Percentiles rank a stretch among this genome's conserved stretches.
These are phyloP conservation scores for Euglossa dilemma DNA, from an alignment of 1,140 invertebrate genomes.

Conservation along the genomic window DNA sequence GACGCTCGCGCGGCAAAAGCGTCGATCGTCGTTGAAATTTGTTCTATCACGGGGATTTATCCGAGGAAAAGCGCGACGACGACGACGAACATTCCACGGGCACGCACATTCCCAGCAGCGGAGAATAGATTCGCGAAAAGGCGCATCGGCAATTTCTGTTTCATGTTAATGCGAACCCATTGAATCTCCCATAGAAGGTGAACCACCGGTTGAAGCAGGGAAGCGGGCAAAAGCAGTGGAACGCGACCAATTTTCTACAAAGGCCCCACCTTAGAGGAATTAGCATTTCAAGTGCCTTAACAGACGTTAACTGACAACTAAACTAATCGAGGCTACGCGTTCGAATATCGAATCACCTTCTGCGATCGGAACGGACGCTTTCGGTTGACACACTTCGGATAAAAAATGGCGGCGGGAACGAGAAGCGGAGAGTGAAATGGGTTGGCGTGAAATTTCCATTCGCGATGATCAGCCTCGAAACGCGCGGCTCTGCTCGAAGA, in stretches of 20 bases:
- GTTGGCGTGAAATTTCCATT: conserved; percentile 27
- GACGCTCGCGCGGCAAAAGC: neutral
- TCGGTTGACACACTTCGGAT: conserved; percentile 26
- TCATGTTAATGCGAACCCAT: conserved; percentile 61
- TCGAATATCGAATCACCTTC: conserved; percentile 24
- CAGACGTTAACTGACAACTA: conserved; percentile 62
- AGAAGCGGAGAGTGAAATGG: neutral
- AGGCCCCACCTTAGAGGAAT: conserved; percentile 64
- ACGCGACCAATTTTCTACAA: conserved; percentile 67
- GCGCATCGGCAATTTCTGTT: conserved; percentile 47
- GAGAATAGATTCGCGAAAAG: conserved; percentile 37
- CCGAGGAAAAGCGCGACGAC: neutral
- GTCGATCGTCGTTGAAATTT: neutral
- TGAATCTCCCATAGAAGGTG: conserved; percentile 53
- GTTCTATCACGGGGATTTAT: neutral
- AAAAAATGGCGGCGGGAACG: neutral
- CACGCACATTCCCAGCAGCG: conserved; percentile 49
- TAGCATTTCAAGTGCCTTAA: conserved; percentile 78
- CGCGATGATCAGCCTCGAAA: neutral
- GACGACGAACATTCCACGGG: conserved; percentile 49
- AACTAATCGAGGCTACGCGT: conserved; percentile 59
- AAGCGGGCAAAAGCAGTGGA: conserved; percentile 61
- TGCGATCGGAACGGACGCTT: conserved; percentile 24
- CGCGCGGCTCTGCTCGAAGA: neutral
- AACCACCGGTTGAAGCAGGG: conserved; percentile 55